Percentiles rank a stretch among this genome's conserved stretches.
phyloP scores from a whole-genome alignment of 1,140 invertebrate genomes.

The Drosophila melanica region DNA sequence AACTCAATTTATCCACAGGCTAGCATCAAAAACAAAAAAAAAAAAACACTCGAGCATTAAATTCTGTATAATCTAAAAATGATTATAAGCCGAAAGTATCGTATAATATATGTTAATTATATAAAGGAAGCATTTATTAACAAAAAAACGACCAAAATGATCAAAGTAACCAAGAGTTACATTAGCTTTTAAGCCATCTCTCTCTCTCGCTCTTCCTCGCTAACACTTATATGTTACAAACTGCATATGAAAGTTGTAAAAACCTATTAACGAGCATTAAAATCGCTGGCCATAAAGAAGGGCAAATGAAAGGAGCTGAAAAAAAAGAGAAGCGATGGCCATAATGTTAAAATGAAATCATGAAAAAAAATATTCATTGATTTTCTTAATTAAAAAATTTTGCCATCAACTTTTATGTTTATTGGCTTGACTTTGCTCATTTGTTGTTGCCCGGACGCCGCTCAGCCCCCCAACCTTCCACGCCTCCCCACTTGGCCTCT shows the following conservation, averaged over 20 bases:
- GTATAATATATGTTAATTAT: too few relatives aligned
- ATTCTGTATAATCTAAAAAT: too few relatives aligned
- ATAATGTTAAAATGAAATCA: constrained; percentile 44
- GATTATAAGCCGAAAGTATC: too few relatives aligned
- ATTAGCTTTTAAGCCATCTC: neutral
- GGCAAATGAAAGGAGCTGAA: constrained; percentile 4
- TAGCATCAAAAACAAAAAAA: too few relatives aligned
- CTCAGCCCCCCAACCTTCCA: too few relatives aligned
- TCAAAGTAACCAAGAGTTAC: constrained; percentile 10
- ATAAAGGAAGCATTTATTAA: too few relatives aligned
- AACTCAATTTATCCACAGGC: too few relatives aligned
- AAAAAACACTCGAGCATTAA: too few relatives aligned
- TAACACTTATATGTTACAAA: neutral
- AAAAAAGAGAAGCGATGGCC: constrained; percentile 1
- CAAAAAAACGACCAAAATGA: neutral
- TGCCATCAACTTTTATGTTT: constrained; percentile 78
- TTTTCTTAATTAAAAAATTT: constrained; percentile 82
- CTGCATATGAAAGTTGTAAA: constrained; percentile 40
- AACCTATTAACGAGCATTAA: constrained; percentile 40
- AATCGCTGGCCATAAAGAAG: constrained; percentile 23
- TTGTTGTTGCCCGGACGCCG: constrained; percentile 15
- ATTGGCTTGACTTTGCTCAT: constrained; percentile 56
- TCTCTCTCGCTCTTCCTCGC: neutral
- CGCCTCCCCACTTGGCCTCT: neutral
- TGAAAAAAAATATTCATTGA: constrained; percentile 76